Base-by-base conservation (phyloP, 2,888 invertebrate species). In the Orchesellides sinensis region DNA sequence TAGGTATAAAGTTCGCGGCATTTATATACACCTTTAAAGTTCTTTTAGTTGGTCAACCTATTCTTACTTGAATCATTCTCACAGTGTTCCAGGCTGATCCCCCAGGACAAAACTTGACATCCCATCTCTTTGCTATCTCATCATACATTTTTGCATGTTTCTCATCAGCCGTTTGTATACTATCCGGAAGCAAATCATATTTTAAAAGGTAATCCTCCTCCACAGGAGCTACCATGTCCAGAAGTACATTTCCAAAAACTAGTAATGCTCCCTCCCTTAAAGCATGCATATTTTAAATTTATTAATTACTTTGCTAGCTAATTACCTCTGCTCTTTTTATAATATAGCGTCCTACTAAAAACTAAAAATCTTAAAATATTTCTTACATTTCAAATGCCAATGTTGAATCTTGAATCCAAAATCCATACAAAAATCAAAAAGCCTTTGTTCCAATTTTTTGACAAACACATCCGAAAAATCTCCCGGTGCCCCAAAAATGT, bases 51-150 rank as follows among this genome's bases (percentile, higher is more conserved):
- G n/a, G n/a, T n/a, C n/a, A n/a, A n/a, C n/a, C n/a, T n/a, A n/a
- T n/a, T n/a, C n/a, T n/a, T 80, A 74, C 82, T 63, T 82, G 82
- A 0, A 73, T 35, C 63, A 83, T 65, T 52, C 83, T 45, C 1
- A 66, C 61, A 0, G 83, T 77, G 21, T 83, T 83, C 56, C 70
- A 23, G 0, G 77, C 83, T 8, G 77, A 83, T 1, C 83, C 83
- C 25, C 83, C 83, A 0, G 77, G 70, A 6, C 45, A 40, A 17
- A 73, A 14, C 1, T 10, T 25, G 5, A 83, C 49, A 21, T 63
- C 27, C 5, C 19, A 1, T 23, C 17, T 12, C 23, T 45, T 23
- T 3, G 12, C n/a, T 29, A 83, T 25, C 6, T 72, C 66, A 0
- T 47, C 25, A 65, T 47, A 77, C 1, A 82, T 40, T 14, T 21